Percentiles rank a stretch among this genome's conserved stretches.
Evolutionary conservation across 2,113 vertebrate species (phyloP).

Genomic region (Pygoscelis antarcticus): DNA sequence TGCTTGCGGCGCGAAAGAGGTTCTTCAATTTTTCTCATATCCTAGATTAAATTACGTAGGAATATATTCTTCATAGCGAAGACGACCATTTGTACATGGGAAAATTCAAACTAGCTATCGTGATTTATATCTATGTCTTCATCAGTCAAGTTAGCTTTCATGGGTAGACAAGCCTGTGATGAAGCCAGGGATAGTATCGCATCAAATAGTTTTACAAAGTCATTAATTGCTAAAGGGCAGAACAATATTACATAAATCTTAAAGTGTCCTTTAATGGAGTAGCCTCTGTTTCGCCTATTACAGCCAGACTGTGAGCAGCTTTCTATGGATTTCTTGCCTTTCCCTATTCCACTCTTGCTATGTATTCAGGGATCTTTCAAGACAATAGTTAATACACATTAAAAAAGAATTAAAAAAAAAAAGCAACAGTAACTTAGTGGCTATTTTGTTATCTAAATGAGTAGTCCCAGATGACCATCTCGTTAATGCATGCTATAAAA

Average conservation of each 20-base stretch:
- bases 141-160: neutral
- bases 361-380: neutral
- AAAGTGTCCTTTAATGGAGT: neutral
- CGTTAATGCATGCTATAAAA: neutral
- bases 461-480: neutral
- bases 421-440: neutral
- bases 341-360: neutral
- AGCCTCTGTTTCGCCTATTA: neutral
- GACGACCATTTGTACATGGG: neutral
- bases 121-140: neutral
- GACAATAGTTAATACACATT: neutral
- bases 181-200: neutral
- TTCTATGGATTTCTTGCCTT: neutral
- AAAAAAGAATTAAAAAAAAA: neutral
- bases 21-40: neutral
- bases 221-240: neutral
- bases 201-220: neutral
- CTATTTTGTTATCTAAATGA: neutral
- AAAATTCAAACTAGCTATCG: neutral
- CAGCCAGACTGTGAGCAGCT: neutral
- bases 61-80: neutral
- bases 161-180: neutral
- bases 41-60: neutral
- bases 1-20: fast-evolving
- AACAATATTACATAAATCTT: neutral